phyloP scores from a whole-genome alignment of 2,797 vertebrate species.

The Dipus sagitta region DNA sequence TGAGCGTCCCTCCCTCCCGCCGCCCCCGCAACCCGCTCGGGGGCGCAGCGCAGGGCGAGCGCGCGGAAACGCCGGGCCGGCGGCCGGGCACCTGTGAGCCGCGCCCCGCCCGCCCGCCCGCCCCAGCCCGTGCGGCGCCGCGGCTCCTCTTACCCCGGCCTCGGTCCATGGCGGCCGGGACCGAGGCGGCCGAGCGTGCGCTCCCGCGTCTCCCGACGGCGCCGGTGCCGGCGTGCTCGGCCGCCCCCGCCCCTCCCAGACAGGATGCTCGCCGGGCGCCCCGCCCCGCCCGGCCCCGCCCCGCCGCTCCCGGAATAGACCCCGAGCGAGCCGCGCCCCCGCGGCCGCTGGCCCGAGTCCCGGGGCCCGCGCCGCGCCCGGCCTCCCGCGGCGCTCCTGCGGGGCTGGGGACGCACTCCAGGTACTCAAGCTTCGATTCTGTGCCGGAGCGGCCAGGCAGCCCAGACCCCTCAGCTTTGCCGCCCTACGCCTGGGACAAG shows the following conservation, averaged over 20 bases:
- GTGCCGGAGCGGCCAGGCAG: rapidly evolving
- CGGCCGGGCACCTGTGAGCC: conserved; percentile 55
- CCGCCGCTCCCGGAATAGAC: conserved; percentile 76
- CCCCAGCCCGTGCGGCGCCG: neutral
- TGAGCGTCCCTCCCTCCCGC: neutral
- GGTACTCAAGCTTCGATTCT: rapidly evolving
- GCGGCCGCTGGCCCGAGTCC: neutral
- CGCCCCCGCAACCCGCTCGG: rapidly evolving
- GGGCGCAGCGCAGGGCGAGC: neutral
- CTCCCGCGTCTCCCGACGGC: neutral
- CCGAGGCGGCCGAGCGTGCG: neutral
- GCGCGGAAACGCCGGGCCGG: neutral
- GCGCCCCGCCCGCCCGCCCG: neutral
- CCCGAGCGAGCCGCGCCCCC: conserved; percentile 45
- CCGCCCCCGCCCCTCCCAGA: conserved; percentile 64
- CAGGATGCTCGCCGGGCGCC: conserved; percentile 76
- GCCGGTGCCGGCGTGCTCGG: neutral
- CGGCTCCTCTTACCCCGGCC: conserved; percentile 73
- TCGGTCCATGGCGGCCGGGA: conserved; percentile 72
- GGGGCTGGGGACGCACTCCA: neutral
- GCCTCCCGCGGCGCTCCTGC: neutral
- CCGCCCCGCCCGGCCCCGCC: conserved; percentile 57
- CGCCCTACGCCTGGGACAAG: rapidly evolving
- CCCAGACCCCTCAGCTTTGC: neutral
- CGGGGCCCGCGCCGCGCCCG: conserved; percentile 37